phyloP scores from a whole-genome alignment of 2,797 vertebrate genomes.

The Pristis pectinata region DNA sequence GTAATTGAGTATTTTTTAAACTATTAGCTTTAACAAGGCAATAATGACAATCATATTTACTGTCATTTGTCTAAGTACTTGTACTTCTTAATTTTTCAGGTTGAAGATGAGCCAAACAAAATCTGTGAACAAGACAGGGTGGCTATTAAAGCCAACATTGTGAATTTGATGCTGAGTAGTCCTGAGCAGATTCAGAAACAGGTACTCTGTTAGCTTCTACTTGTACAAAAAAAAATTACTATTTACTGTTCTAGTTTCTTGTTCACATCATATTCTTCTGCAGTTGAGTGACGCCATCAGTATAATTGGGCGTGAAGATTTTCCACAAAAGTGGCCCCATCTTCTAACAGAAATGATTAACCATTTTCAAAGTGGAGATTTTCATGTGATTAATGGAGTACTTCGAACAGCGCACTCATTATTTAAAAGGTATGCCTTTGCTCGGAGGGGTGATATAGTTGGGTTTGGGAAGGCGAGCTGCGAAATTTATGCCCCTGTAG shows the following conservation, averaged over 20 bases:
- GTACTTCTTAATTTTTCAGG: constrained; percentile 45
- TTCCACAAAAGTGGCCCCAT: constrained; percentile 96
- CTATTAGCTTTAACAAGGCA: too few relatives aligned
- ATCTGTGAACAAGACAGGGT: constrained; percentile 85
- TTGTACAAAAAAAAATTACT: neutral
- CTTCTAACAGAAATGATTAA: constrained; percentile 94
- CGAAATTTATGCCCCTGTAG: neutral
- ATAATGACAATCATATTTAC: neutral
- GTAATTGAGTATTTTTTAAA: too few relatives aligned
- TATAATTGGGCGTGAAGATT: constrained; percentile 95
- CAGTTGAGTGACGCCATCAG: constrained; percentile 96
- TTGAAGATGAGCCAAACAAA: constrained; percentile 96
- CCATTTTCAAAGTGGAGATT: constrained; percentile 92
- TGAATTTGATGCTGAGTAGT: constrained; percentile 95
- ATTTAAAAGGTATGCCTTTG: constrained; percentile 79
- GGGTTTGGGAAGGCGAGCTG: too few relatives aligned
- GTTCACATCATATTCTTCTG: constrained; percentile 33
- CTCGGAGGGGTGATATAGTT: neutral
- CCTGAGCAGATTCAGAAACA: constrained; percentile 98
- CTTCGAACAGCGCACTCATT: constrained; percentile 92
- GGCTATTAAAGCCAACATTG: constrained; percentile 92
- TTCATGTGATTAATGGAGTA: constrained; percentile 94
- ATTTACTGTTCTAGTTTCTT: neutral
- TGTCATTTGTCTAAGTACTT: neutral
- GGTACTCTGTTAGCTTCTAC: constrained; percentile 56